phyloP scores from a whole-genome alignment of 1,140 invertebrate genomes.

The Chironomus tepperi region DNA sequence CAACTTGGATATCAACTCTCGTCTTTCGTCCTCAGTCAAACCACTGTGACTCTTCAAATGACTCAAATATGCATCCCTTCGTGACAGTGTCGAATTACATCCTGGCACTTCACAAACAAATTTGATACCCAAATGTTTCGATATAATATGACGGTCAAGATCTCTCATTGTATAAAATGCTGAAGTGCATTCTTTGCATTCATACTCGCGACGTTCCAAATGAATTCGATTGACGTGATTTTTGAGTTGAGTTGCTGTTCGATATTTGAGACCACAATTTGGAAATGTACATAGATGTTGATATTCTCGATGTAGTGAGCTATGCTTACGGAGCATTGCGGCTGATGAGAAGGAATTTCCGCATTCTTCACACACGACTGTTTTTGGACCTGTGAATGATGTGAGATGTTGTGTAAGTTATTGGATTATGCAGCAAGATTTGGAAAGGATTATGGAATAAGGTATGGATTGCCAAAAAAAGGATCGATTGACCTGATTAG shows the following conservation, averaged over 20 bases:
- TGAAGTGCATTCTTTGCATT: background rate
- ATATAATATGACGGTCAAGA: background rate
- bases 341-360: background rate
- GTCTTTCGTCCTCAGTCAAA: background rate
- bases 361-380: background rate
- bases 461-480: too few species aligned
- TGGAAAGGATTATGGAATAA: too few species aligned
- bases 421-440: too few species aligned
- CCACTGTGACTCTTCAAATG: background rate
- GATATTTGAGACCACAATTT: background rate
- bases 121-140: background rate
- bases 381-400: background rate
- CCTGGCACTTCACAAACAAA: constrained; percentile 1
- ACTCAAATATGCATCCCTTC: background rate
- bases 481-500: too few species aligned
- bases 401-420: too few species aligned
- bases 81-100: background rate
- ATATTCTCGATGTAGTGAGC: background rate
- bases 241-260: background rate
- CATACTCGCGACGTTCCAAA: background rate
- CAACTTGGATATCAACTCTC: background rate
- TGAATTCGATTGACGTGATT: constrained; percentile 8
- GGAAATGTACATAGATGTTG: background rate
- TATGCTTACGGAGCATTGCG: background rate
- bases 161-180: background rate